These are phyloP conservation scores for Sphyrna mokarran DNA, from an alignment of 2,113 vertebrate species.

Conservation along the genomic window DNA sequence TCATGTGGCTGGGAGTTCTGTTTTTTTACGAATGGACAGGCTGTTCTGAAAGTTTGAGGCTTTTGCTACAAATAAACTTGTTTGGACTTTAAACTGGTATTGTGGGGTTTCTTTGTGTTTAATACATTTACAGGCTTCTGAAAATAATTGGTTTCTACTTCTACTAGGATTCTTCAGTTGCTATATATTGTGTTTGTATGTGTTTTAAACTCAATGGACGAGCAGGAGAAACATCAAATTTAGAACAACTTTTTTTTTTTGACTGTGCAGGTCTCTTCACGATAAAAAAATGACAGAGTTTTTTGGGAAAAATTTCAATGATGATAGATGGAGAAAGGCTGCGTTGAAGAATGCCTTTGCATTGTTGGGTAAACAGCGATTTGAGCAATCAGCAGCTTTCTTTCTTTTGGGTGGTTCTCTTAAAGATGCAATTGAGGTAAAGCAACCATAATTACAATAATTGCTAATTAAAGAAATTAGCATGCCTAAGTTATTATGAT, in stretches of 20 bases:
- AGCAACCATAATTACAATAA: constrained; percentile 39
- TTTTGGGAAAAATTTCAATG: constrained; percentile 91
- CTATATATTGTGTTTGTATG: not conserved
- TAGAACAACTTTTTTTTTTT: not conserved
- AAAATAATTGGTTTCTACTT: not conserved
- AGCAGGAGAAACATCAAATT: not conserved
- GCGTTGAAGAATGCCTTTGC: constrained; percentile 96
- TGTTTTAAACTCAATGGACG: not conserved
- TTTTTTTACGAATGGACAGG: too few species aligned
- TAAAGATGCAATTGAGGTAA: constrained; percentile 94
- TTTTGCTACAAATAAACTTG: too few species aligned
- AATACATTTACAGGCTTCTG: not conserved
- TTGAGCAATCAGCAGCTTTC: constrained; percentile 93
- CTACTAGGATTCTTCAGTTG: not conserved
- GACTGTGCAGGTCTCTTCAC: constrained; percentile 70
- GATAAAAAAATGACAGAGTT: constrained; percentile 92
- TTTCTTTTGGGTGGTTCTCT: constrained; percentile 91
- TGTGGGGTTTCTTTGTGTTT: not conserved
- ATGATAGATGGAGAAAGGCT: constrained; percentile 92
- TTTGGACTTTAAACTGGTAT: too few species aligned
- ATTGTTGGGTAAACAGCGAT: constrained; percentile 89
- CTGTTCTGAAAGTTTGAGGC: too few species aligned
- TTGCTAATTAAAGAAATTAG: not conserved
- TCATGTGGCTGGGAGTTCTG: too few species aligned
- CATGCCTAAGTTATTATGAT: not conserved